Conservation (phyloP, 2,797 vertebrate species). For the Myotis planiceps region DNA sequence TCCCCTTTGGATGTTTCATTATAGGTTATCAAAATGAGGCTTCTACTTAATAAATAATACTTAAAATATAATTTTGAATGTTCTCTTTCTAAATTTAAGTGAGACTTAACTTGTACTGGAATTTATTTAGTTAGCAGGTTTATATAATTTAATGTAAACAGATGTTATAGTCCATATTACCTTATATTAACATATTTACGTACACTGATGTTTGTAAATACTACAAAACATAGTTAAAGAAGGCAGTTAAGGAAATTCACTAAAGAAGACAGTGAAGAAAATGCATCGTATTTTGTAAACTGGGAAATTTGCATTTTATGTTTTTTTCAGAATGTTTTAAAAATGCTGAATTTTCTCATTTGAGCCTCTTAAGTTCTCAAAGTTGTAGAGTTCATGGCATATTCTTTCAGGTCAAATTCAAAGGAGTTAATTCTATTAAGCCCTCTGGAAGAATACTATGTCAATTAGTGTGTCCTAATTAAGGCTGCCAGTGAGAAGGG, state of each 20-base stretch:
- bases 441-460: conserved; percentile 40
- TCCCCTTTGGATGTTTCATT: not conserved
- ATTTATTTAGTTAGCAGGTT: not conserved
- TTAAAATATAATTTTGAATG: not conserved
- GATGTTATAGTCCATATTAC: not conserved
- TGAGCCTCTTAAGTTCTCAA: conserved; percentile 17
- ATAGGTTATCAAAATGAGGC: not conserved
- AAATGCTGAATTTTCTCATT: conserved; percentile 50
- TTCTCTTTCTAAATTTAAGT: not conserved
- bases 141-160: not conserved
- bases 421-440: conserved; percentile 49
- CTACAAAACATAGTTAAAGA: not conserved
- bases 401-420: conserved; percentile 56
- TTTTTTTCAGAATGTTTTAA: conserved; percentile 9
- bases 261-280: not conserved
- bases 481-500: conserved; percentile 23
- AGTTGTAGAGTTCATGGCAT: not conserved
- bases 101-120: not conserved
- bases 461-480: conserved; percentile 62
- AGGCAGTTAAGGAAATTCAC: not conserved
- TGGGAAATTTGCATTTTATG: not conserved
- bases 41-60: not conserved
- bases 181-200: not conserved
- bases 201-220: not conserved
- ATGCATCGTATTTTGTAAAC: not conserved